phyloP scores from a whole-genome alignment of 1,140 invertebrate genomes.

The Pachyrhynchus sulphureomaculatus region DNA sequence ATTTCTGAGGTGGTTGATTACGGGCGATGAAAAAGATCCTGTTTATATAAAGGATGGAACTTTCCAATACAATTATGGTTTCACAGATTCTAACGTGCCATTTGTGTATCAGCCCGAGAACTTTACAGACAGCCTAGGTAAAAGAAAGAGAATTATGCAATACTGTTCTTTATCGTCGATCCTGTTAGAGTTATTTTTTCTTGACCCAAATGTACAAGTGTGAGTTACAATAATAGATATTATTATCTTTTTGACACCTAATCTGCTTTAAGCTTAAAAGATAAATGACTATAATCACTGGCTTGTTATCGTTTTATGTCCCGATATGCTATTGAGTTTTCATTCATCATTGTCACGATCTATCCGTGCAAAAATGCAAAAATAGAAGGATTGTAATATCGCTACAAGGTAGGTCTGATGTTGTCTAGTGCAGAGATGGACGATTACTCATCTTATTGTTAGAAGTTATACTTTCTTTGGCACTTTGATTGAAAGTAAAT shows the following conservation, averaged over 20 bases:
- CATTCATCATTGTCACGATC: constrained; percentile 14
- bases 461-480: neutral
- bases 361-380: constrained; percentile 12
- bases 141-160: no score
- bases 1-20: no score
- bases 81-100: no score
- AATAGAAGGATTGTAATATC: constrained; percentile 5
- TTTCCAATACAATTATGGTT: no score
- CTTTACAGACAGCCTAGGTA: no score
- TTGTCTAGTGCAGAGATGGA: constrained; percentile 1
- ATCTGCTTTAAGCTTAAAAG: constrained; percentile 6
- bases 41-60: no score
- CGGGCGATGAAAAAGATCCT: no score
- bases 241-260: constrained; percentile 18
- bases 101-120: no score
- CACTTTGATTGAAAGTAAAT: no score
- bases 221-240: constrained; percentile 25
- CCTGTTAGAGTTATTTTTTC: constrained; percentile 16
- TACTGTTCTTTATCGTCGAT: no score
- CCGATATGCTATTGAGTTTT: constrained; percentile 2
- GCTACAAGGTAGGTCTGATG: neutral
- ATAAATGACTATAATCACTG: constrained; percentile 16
- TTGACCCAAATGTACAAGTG: constrained; percentile 24
- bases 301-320: constrained; percentile 12
- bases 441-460: constrained; percentile 9